phyloP scores from a whole-genome alignment of 2,797 vertebrate species.

The Erithacus rubecula region DNA sequence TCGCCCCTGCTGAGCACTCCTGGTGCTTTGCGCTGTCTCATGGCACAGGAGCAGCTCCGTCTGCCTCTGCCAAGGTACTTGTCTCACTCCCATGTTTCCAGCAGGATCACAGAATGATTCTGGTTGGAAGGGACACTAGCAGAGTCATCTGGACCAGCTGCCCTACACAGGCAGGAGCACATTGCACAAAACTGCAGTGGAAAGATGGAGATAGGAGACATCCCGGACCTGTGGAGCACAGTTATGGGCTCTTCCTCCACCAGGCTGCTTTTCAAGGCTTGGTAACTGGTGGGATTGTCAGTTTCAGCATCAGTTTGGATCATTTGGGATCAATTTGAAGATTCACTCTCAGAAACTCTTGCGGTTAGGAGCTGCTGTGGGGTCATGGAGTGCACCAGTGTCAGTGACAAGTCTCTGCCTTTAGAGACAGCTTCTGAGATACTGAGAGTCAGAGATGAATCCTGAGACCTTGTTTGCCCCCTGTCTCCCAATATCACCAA shows the following conservation, averaged over 20 bases:
- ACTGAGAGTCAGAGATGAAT: background rate
- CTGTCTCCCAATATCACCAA: no score
- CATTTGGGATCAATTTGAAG: background rate
- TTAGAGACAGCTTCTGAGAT: background rate
- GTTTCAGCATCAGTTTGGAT: background rate
- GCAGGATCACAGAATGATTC: background rate
- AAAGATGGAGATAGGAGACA: background rate
- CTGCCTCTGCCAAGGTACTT: background rate
- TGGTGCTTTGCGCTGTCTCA: background rate
- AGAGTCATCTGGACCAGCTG: background rate
- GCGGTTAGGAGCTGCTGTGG: background rate
- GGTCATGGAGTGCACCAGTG: accelerated
- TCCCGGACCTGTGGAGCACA: background rate
- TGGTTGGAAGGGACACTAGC: background rate
- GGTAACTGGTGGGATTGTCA: background rate
- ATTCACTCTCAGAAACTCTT: background rate
- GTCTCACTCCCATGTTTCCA: background rate
- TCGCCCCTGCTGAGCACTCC: background rate
- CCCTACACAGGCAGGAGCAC: background rate
- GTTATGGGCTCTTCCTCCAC: background rate
- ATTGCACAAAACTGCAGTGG: background rate
- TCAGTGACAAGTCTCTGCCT: background rate
- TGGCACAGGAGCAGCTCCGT: background rate
- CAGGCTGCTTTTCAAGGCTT: background rate
- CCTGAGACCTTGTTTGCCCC: no score